These are phyloP conservation scores for Chamaedrilus cognettii DNA, from an alignment of 2,888 invertebrate species.

Conservation along the genomic window DNA sequence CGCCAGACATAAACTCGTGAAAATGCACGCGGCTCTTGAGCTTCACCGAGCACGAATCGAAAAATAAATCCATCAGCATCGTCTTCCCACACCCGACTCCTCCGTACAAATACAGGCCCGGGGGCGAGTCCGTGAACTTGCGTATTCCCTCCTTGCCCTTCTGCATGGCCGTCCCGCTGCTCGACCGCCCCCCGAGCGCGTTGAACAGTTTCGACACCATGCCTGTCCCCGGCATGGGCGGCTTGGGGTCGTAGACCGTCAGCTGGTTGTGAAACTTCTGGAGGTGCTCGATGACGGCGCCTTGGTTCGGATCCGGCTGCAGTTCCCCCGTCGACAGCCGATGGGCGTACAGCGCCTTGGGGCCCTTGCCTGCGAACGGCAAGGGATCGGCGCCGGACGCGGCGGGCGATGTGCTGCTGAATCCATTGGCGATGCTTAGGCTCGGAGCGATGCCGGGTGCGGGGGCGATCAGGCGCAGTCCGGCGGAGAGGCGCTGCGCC, in stretches of 20 bases:
- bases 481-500: too few species aligned
- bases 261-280: constrained; percentile 67
- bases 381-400: too few species aligned
- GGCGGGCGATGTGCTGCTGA: too few species aligned
- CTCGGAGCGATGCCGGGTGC: too few species aligned
- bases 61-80: constrained; percentile 98
- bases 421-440: too few species aligned
- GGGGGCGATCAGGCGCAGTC: too few species aligned
- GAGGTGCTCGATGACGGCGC: constrained; percentile 70
- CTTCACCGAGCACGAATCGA: constrained; percentile 69
- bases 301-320: constrained; percentile 73
- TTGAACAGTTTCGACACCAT: neutral
- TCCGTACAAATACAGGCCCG: constrained; percentile 54
- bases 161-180: neutral
- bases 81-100: constrained; percentile 78
- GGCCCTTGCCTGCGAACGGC: too few species aligned
- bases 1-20: constrained; percentile 95
- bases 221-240: neutral
- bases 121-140: constrained; percentile 37
- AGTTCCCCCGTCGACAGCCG: constrained; percentile 57
- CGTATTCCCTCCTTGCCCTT: neutral
- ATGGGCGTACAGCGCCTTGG: too few species aligned
- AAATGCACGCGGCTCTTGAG: constrained; percentile 81
- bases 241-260: neutral
- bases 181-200: neutral